Percentiles rank a stretch among this genome's conserved stretches.
These are phyloP conservation scores for Enchytraeus crypticus DNA, from an alignment of 2,888 invertebrate species.

Conservation along the genomic window DNA sequence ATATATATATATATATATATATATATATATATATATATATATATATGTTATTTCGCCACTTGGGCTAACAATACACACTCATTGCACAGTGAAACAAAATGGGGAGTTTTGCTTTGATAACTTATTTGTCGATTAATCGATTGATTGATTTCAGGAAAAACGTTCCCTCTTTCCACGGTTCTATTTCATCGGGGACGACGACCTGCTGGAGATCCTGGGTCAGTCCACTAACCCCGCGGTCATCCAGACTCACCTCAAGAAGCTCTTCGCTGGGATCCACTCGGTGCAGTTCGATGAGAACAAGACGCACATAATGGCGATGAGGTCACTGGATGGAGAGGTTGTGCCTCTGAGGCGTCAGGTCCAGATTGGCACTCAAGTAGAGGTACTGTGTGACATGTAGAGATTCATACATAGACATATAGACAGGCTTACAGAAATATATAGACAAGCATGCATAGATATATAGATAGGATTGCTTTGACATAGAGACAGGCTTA, in stretches of 20 bases:
- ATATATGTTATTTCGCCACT: too few relatives aligned
- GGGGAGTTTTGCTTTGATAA: too few relatives aligned
- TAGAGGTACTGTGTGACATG: too few relatives aligned
- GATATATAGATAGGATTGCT: too few relatives aligned
- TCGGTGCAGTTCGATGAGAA: constrained; percentile 61
- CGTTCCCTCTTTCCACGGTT: constrained; percentile 85
- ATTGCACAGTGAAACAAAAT: too few relatives aligned
- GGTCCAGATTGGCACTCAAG: constrained; percentile 64
- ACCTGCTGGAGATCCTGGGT: constrained; percentile 86
- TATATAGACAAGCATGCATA: too few relatives aligned
- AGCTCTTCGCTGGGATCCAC: constrained; percentile 68
- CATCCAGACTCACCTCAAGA: constrained; percentile 88
- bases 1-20: too few relatives aligned
- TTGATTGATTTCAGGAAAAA: constrained; percentile 78
- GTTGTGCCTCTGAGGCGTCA: constrained; percentile 60
- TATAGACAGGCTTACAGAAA: too few relatives aligned
- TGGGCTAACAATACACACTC: too few relatives aligned
- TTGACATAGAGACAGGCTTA: too few relatives aligned
- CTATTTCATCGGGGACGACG: constrained; percentile 95
- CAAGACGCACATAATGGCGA: constrained; percentile 57
- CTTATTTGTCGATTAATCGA: too few relatives aligned
- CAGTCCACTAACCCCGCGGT: constrained; percentile 80
- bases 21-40: constrained; percentile 4
- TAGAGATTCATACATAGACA: too few relatives aligned
- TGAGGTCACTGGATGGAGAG: constrained; percentile 70